Evolutionary conservation across 2,797 vertebrate species (phyloP), one percentile per base, ranked within the genome.

Genomic region (Parauchenoglanis ngamensis): DNA sequence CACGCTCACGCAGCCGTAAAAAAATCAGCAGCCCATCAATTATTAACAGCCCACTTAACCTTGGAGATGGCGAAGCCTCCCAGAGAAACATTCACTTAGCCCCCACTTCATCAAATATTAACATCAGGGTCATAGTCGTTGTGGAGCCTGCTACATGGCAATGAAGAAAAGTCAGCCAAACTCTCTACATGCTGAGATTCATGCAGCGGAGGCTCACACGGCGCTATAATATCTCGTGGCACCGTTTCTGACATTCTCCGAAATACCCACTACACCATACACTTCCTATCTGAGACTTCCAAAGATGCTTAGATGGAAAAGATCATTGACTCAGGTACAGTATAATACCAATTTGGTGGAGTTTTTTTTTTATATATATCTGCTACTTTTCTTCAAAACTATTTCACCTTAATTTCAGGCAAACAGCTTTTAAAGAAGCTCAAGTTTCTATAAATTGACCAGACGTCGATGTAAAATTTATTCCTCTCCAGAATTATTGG

Each of bases 51-150:
- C 87, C 87, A 86, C 86, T 90, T 91, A 90, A 90, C 90, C 80
- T 87, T 76, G 78, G 89, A 91, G 88, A 89, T 83, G 86, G 86
- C 73, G 77, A 88, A 70, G 85, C 77, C 75, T 89, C 90, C 91
- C 87, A 72, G 79, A 90, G 91, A 91, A 89, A 90, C 88, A 87
- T 88, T 89, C 91, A 89, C 90, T 90, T 90, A 90, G 94, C 94
- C 92, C 95, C 94, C 92, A 94, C 90, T 92, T 75, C 93, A 96
- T 96, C 83, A 95, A 96, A 95, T 95, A 96, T 96, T 96, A 94
- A 96, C 94, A 92, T 88, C 91, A 88, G 92, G 94, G 94, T 94
- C 94, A 94, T 94, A 95, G 94, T 95, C 93, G 94, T 93, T 92
- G 93, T 92, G 91, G 87, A 92, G 92, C 93, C 85, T 87, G 92